These are phyloP conservation scores for Psophia crepitans DNA, from an alignment of 2,113 vertebrate genomes.

Conservation along the genomic window DNA sequence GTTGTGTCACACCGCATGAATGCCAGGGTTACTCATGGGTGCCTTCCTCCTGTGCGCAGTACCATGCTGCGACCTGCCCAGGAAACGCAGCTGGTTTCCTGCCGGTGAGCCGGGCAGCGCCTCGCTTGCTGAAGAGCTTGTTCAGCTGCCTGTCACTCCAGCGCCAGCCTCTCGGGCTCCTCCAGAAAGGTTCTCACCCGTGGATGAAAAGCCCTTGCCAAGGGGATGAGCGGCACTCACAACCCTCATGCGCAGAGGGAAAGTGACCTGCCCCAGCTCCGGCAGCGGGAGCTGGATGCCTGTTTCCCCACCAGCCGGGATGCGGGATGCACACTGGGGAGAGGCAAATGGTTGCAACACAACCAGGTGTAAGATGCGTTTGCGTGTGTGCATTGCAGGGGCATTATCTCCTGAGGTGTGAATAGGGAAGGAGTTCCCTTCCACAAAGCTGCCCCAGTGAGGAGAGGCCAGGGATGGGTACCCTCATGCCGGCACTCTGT, in stretches of 20 bases:
- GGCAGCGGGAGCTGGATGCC: accelerated
- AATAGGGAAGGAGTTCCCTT: neutral
- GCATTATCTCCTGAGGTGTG: neutral
- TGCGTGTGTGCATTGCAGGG: neutral
- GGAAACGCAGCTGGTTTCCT: conserved; percentile 49
- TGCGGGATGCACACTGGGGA: neutral
- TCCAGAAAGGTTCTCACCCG: neutral
- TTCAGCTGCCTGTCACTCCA: neutral
- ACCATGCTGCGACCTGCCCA: neutral
- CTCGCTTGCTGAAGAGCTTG: neutral
- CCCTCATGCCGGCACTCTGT: neutral
- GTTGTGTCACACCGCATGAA: accelerated
- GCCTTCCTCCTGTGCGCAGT: neutral
- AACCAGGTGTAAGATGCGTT: neutral
- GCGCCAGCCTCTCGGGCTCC: neutral
- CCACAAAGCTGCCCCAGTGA: neutral
- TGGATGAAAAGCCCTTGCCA: neutral
- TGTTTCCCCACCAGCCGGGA: neutral
- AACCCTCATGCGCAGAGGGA: accelerated
- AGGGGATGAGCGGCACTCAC: neutral
- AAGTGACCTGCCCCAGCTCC: accelerated
- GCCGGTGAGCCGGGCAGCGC: neutral
- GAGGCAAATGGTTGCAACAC: neutral
- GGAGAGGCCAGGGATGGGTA: neutral
- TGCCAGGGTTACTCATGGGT: neutral